Evolutionary conservation across 2,888 invertebrate genomes (phyloP).

Genomic region (Lasioglossum figueresi): DNA sequence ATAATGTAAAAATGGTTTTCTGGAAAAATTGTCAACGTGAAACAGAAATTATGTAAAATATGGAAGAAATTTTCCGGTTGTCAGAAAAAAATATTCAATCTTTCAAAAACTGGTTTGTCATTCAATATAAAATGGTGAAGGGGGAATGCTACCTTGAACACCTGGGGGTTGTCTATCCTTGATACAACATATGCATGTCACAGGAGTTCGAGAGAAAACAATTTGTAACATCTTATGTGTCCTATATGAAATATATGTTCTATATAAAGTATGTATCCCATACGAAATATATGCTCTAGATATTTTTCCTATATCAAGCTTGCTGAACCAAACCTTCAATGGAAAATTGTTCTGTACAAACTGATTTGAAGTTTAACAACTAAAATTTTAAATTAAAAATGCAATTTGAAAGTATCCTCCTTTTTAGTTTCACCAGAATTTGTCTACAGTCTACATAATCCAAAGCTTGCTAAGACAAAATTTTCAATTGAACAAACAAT

Average conservation of each 20-base stretch:
- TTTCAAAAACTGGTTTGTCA: not conserved
- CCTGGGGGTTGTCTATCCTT: not conserved
- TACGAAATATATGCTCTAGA: not conserved
- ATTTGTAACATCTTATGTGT: not conserved
- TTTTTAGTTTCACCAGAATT: not conserved
- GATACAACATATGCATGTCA: not conserved
- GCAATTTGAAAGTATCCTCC: not conserved
- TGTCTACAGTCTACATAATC: not conserved
- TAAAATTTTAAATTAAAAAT: too few species aligned
- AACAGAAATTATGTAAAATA: not conserved
- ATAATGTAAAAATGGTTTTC: too few species aligned
- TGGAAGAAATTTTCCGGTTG: not conserved
- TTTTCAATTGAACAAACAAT: not conserved
- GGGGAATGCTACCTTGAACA: not conserved
- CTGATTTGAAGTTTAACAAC: too few species aligned
- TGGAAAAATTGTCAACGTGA: not conserved
- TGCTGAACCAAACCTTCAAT: not conserved
- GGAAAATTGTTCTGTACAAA: too few species aligned
- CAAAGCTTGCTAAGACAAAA: not conserved
- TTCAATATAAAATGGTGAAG: not conserved
- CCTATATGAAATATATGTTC: not conserved
- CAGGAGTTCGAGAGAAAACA: not conserved
- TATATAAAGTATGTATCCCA: not conserved
- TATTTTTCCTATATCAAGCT: not conserved
- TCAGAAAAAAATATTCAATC: not conserved